phyloP scores from a whole-genome alignment of 2,797 vertebrate species.

The Leptodactylus fallax region DNA sequence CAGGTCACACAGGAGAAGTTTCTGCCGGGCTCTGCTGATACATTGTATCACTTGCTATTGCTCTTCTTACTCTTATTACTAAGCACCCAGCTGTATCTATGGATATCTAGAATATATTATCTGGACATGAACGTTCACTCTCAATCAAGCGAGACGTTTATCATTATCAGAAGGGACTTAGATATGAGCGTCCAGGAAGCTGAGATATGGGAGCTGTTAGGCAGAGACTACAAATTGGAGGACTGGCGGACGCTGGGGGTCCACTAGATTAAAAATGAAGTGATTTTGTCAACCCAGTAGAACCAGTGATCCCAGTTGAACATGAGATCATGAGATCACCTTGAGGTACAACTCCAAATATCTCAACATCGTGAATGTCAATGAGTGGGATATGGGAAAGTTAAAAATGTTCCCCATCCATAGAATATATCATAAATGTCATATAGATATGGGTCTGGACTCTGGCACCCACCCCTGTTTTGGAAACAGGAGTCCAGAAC shows the following conservation, averaged over 20 bases:
- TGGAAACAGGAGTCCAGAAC: too few relatives aligned
- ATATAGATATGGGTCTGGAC: too few relatives aligned
- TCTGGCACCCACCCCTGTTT: too few relatives aligned
- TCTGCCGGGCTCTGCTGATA: not conserved
- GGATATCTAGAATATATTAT: not conserved
- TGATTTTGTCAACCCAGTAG: not conserved
- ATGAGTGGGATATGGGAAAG: too few relatives aligned
- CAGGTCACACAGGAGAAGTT: constrained; percentile 47
- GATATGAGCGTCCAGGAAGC: too few relatives aligned
- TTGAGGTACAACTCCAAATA: too few relatives aligned
- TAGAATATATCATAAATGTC: too few relatives aligned
- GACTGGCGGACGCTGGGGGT: not conserved
- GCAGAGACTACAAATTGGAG: not conserved
- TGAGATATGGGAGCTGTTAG: not conserved
- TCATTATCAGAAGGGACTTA: too few relatives aligned
- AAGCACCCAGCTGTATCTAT: not conserved
- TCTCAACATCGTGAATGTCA: too few relatives aligned
- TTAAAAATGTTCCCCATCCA: too few relatives aligned
- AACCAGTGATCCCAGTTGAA: too few relatives aligned
- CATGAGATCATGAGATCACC: not conserved
- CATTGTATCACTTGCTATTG: not conserved
- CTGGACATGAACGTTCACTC: not conserved
- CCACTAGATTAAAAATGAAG: not conserved
- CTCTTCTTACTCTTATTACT: not conserved
- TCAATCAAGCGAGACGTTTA: not conserved